A percentile compares a stretch with the other conserved stretches of the same genome.
Evolutionary conservation across 2,797 vertebrate species (phyloP).

Genomic region (Lacerta agilis): DNA sequence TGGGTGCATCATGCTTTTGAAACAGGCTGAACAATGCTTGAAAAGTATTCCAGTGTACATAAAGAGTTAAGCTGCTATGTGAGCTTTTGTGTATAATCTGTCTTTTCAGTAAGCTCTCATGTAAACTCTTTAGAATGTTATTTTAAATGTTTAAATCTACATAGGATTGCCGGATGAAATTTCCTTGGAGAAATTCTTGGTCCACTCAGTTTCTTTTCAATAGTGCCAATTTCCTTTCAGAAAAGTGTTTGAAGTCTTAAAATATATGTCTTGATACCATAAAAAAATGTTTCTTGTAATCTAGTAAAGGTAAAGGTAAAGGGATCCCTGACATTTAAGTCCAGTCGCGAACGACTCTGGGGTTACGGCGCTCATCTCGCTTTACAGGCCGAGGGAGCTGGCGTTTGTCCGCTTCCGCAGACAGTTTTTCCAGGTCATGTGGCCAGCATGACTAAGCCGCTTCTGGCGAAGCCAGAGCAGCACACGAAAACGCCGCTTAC

Average conservation of each 20-base stretch:
- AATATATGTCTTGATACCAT: slow-evolving; percentile 68
- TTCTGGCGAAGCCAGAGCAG: too few species aligned
- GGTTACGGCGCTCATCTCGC: too few species aligned
- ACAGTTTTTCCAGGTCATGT: too few species aligned
- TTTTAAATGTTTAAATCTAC: slow-evolving; percentile 71
- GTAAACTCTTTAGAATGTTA: slow-evolving; percentile 65
- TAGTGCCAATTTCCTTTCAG: slow-evolving; percentile 66
- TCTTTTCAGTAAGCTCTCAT: slow-evolving; percentile 55
- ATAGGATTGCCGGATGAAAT: slow-evolving; percentile 69
- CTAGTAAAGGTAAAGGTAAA: slow-evolving; percentile 64
- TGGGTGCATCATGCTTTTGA: slow-evolving; percentile 39
- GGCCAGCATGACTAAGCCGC: too few species aligned
- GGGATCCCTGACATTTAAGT: too few species aligned
- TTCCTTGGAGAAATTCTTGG: slow-evolving; percentile 63
- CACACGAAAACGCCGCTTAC: too few species aligned
- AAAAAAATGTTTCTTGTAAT: slow-evolving; percentile 67
- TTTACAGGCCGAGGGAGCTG: too few species aligned
- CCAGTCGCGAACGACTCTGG: too few species aligned
- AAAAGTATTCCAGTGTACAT: slow-evolving; percentile 36
- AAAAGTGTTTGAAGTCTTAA: slow-evolving; percentile 69
- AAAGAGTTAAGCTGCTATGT: slow-evolving; percentile 30
- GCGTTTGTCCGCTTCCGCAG: too few species aligned
- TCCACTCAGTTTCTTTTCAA: slow-evolving; percentile 46
- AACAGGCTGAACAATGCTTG: slow-evolving; percentile 17
- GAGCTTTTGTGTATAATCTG: slow-evolving; percentile 43